Base-by-base conservation (phyloP, 2,113 vertebrate genomes). In the Eurypyga helias region DNA sequence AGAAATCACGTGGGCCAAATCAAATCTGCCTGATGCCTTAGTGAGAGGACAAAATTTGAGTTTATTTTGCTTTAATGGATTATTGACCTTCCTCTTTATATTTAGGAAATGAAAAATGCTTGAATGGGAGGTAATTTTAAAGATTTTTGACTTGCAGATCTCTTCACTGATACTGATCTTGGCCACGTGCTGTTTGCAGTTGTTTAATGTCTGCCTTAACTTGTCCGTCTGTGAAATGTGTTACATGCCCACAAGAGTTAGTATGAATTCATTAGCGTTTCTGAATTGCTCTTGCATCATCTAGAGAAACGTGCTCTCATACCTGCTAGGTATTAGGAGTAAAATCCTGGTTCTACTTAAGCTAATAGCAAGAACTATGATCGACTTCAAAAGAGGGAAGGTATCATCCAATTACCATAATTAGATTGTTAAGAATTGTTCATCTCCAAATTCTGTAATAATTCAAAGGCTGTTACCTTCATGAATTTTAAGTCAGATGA, bases 401-500 rank as follows among this genome's bases (percentile, higher is more conserved):
- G 75, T 86, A 88, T 79, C 70, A 95, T 80, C 67, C 75, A 80
- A 70, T 95, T 96, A 93, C 71, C 38, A 61, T 94, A 97, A 96
- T 95, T 90, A 92, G 67, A 94, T 91, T 91, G 75, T 95, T 96
- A 92, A 89, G 77, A 95, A 92, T 90, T 94, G 86, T 90, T 95
- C 89, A 48, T 60, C 76, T 84, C 33, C 83, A 77, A 80, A 88
- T 83, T 92, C 84, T 79, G 31, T 87, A 87, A 82, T 93, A 87
- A 93, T 93, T 95, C 90, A 90, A 78, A 87, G 80, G 8, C 80
- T 38, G 65, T 55, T 95, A 77, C 90, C 90, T 70, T 89, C 65
- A 61, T 95, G 90, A 90, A 87, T 97, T 78, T 90, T 69, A 93
- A 94, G 91, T 91, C 80, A 69, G 71, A 83, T 76, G 78, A 62